These are phyloP conservation scores for Lordiphosa clarofinis DNA, from an alignment of 1,140 invertebrate species.

Conservation along the genomic window DNA sequence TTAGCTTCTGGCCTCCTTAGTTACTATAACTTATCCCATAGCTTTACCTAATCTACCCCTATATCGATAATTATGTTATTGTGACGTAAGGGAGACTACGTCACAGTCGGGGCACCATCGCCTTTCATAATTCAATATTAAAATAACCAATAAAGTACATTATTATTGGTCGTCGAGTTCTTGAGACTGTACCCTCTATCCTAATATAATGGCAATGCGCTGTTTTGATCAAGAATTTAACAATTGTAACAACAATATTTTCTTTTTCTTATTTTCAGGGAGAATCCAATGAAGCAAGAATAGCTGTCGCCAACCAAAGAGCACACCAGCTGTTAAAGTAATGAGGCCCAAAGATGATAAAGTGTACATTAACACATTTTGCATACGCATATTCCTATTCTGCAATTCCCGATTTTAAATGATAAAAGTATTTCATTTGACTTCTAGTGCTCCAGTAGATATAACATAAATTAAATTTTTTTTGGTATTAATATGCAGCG, in stretches of 20 bases:
- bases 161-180: no score
- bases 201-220: no score
- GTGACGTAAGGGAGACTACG: no score
- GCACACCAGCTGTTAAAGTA: conserved; percentile 91
- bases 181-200: no score
- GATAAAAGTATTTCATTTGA: conserved; percentile 22
- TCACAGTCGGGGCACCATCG: no score
- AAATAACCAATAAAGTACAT: no score
- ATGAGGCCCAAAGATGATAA: conserved; percentile 22
- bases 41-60: no score
- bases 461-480: conserved; percentile 17
- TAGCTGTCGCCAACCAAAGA: conserved; percentile 91
- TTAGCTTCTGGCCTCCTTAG: no score
- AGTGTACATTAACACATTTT: conserved; percentile 30
- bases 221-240: no score
- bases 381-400: conserved; percentile 9
- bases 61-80: no score
- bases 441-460: conserved; percentile 50
- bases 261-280: conserved; percentile 79
- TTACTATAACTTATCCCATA: no score
- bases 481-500: conserved; percentile 9
- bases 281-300: conserved; percentile 88
- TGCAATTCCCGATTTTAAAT: conserved; percentile 9
- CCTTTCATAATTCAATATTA: no score
- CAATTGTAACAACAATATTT: background rate